These are phyloP conservation scores for Vespertilio murinus DNA, from an alignment of 2,797 vertebrate species.

Conservation along the genomic window DNA sequence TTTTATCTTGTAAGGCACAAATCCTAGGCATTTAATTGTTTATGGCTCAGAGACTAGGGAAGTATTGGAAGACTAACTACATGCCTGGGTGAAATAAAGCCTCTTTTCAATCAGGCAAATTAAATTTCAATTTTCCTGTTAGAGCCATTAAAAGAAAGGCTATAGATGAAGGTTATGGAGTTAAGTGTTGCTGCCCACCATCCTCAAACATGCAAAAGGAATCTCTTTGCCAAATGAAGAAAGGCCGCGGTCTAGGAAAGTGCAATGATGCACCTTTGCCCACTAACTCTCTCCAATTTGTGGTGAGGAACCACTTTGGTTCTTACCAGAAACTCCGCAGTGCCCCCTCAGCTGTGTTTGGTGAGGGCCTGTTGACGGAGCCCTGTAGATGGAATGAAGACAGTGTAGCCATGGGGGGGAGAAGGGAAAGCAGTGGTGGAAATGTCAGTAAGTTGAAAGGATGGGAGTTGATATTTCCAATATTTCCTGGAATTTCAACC, in stretches of 20 bases:
- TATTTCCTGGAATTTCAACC: not conserved
- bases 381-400: not conserved
- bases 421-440: too few relatives aligned
- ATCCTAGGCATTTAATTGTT: constrained; percentile 63
- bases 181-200: constrained; percentile 63
- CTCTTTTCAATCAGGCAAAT: constrained; percentile 78
- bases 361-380: not conserved
- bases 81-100: constrained; percentile 74
- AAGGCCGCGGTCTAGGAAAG: not conserved
- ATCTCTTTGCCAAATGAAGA: constrained; percentile 30
- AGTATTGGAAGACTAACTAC: constrained; percentile 63
- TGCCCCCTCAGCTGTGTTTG: not conserved
- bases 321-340: not conserved
- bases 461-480: not conserved
- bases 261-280: not conserved
- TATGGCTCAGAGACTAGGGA: constrained; percentile 47
- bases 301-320: not conserved
- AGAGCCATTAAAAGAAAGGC: constrained; percentile 72
- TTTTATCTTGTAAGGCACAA: constrained; percentile 72
- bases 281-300: not conserved
- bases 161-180: constrained; percentile 64
- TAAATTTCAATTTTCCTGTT: constrained; percentile 73
- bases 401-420: accelerated
- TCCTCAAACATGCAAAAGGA: constrained; percentile 9
- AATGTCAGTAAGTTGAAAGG: not conserved